Evolutionary conservation across 92 coral and sea anemone species (phyloP).

Genomic region (Palythoa grandiflora): DNA sequence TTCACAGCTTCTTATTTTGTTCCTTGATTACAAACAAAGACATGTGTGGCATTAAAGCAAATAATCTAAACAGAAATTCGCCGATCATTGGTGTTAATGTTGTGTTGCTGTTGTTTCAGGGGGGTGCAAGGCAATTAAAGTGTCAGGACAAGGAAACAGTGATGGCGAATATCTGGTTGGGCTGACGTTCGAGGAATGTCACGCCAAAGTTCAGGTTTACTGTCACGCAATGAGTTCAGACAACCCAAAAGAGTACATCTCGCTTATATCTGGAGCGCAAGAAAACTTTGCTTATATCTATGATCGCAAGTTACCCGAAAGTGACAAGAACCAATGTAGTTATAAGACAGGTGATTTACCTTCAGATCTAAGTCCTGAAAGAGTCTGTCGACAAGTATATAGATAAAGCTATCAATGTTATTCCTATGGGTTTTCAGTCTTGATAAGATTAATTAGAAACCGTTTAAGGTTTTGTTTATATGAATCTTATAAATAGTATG

Average conservation of each 20-base stretch:
- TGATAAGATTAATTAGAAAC: too few species aligned
- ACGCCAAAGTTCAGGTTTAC: slow-evolving; percentile 71
- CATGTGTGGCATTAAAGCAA: too few species aligned
- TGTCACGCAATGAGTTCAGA: slow-evolving; percentile 80
- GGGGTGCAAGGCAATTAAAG: slow-evolving; percentile 81
- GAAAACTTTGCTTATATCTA: slow-evolving; percentile 79
- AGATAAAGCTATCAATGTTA: too few species aligned
- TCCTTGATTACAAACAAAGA: too few species aligned
- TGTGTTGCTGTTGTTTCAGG: slow-evolving; percentile 49
- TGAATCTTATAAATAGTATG: background rate
- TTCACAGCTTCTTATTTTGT: too few species aligned
- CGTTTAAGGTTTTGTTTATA: too few species aligned
- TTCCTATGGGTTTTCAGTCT: too few species aligned
- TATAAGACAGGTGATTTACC: slow-evolving; percentile 56
- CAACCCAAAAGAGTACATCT: slow-evolving; percentile 78
- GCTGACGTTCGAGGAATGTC: slow-evolving; percentile 72
- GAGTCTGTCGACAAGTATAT: too few species aligned
- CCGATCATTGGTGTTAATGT: too few species aligned
- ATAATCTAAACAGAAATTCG: too few species aligned
- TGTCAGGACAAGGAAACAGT: slow-evolving; percentile 57
- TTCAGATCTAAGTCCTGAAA: background rate
- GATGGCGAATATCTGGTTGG: slow-evolving; percentile 80
- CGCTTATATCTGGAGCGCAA: slow-evolving; percentile 69
- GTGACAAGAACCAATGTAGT: slow-evolving; percentile 60
- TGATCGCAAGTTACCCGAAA: slow-evolving; percentile 76